These are phyloP conservation scores for Conistra vaccinii DNA, from an alignment of 2,888 invertebrate species.

Conservation along the genomic window DNA sequence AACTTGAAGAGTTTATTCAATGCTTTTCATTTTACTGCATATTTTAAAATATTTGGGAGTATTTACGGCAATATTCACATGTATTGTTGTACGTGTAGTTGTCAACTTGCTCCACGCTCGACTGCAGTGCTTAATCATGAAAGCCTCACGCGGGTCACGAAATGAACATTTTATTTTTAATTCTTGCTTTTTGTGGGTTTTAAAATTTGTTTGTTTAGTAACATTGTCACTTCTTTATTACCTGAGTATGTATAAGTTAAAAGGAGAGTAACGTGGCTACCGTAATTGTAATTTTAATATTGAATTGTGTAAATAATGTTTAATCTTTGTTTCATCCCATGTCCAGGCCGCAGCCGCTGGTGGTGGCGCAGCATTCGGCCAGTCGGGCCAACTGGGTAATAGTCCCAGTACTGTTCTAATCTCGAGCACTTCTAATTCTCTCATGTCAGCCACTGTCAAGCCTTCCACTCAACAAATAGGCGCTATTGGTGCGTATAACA, in stretches of 20 bases:
- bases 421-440: constrained; percentile 96
- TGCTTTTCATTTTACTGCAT: constrained; percentile 12
- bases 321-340: constrained; percentile 56
- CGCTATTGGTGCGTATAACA: constrained; percentile 92
- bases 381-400: constrained; percentile 94
- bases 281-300: not conserved
- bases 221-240: not conserved
- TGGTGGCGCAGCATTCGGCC: constrained; percentile 93
- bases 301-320: constrained; percentile 37
- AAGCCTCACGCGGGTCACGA: constrained; percentile 2
- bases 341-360: constrained; percentile 88
- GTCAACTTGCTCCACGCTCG: not conserved
- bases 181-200: constrained; percentile 11
- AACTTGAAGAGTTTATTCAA: constrained; percentile 29
- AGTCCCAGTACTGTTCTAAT: constrained; percentile 97
- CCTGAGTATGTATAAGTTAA: not conserved
- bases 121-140: constrained; percentile 1
- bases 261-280: constrained; percentile 2
- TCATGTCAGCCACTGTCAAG: constrained; percentile 97
- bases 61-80: not conserved
- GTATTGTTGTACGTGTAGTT: not conserved
- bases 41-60: not conserved
- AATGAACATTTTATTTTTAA: constrained; percentile 3
- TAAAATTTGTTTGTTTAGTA: not conserved
- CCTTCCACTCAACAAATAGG: constrained; percentile 95